Evolutionary conservation across 2,797 vertebrate genomes (phyloP), one percentile per base, ranked within the genome.

Genomic region (Tokudaia tokunoshimensis): DNA sequence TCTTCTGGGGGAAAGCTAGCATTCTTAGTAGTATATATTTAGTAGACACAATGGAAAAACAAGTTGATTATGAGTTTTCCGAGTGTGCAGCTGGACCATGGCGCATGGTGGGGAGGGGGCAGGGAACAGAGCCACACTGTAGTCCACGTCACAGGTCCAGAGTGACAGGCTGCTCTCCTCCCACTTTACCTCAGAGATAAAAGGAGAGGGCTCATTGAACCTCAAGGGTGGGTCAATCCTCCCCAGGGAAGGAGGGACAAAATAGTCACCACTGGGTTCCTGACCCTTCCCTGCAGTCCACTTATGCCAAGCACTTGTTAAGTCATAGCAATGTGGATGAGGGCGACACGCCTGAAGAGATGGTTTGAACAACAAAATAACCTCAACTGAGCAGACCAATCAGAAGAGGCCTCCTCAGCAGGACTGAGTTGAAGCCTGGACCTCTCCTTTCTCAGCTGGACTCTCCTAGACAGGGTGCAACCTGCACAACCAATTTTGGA

Each of bases 31-130:
- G 50, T 59, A 22, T 82, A 34, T 55, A 61, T 59, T 92, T 78
- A 95, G 59, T 9, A 82, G 92, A 75, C 78, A 82, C 57, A 92
- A 47, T 94, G 82, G 75, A 59, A 65, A 95, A 94, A 61, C 61
- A 65, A 3, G 19, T 37, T 65, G 50, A 72, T 59, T 72, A 37
- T 83, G 78, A 76, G 47, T 86, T 85, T 85, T 59, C 17, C n/a
- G 29, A 3, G 10, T 34, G 0, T 57, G 67, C 80, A 74, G n/a
- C 70, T 82, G 70, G 63, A 29, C 75, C 20, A 4, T 10, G n/a
- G 52, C 37, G 13, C 65, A 29, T 44, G 8, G 70, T 12, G 70
- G 41, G 74, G 7, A 65, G 47, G 67, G 20, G 31, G 22, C 34
- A 4, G 8, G 61, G 83, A 85, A 76, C 22, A 6, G 13, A 70